phyloP scores from a whole-genome alignment of 2,888 invertebrate genomes.

The Conistra vaccinii region DNA sequence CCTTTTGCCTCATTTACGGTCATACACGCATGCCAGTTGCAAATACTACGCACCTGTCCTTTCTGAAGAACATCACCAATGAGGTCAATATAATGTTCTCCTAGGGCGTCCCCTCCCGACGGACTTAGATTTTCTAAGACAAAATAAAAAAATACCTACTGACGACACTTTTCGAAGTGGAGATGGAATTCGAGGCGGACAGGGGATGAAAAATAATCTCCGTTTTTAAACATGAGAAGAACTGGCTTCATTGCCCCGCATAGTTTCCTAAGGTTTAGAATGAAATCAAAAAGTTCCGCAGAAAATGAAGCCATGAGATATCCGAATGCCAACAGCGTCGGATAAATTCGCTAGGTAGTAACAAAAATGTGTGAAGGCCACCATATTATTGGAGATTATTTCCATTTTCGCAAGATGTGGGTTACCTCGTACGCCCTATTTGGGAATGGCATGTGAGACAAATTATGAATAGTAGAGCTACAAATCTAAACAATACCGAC shows the following conservation, averaged over 20 bases:
- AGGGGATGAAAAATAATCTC: too few relatives aligned
- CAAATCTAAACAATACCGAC: background rate
- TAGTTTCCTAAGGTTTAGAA: background rate
- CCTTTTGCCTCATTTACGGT: too few relatives aligned
- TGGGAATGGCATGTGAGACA: conserved; percentile 18
- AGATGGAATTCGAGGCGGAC: background rate
- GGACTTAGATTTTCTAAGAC: background rate
- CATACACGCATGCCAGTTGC: too few relatives aligned
- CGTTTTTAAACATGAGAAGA: background rate
- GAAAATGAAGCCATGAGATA: background rate
- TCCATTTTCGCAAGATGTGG: conserved; percentile 9
- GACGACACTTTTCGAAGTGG: background rate
- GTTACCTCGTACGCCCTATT: conserved; percentile 35
- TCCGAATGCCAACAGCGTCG: background rate
- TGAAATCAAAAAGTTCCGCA: background rate
- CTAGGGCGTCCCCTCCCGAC: too few relatives aligned
- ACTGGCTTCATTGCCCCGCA: background rate
- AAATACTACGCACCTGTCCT: too few relatives aligned
- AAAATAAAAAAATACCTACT: background rate
- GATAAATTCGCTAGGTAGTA: background rate
- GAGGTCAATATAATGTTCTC: too few relatives aligned
- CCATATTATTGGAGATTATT: background rate
- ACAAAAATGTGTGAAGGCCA: background rate
- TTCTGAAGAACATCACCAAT: too few relatives aligned
- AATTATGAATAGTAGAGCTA: background rate